Evolutionary conservation across 23 tunicate species (phyloP), one percentile per base, ranked within the genome.

Genomic region (Oikopleura vanhoeffeni): DNA sequence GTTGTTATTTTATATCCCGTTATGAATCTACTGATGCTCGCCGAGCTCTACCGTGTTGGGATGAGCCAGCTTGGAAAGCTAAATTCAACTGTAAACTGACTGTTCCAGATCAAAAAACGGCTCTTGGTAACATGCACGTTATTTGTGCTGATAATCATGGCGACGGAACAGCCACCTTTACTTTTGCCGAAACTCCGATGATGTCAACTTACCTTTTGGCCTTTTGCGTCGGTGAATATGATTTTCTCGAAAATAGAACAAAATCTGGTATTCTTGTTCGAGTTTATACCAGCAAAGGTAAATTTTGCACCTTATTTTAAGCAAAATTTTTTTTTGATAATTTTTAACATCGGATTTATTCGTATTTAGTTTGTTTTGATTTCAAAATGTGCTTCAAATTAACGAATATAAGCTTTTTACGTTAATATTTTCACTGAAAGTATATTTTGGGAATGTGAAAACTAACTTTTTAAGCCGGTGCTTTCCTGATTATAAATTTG

Each of bases 201-300:
- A 95, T 95, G 99, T 95, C 99, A 1, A 95, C 99, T 8, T 95
- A 95, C 86, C 79, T 95, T 39, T 91, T 95, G 1, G 99, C 99
- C 38, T 90, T 95, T 83, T 95, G 91, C 60, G 96, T 95, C 67
- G 99, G 99, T 84, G 97, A 95, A 77, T 95, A 86, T 57, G 99
- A 95, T 85, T 91, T 84, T 79, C 85, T 95, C 40, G 96, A 91
- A 85, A 83, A 58, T 40, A 39, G 41, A 4, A 75, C 90, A 28
- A 36, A 40, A 18, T 67, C 84, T 40, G 99, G 96, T 0, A 86
- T 95, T 0, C 86, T 88, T 39, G 90, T 95, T 0, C 85, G 99
- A 76, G 96, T 95, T 18, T 95, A 95, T 67, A 95, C 99, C 35
- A 89, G 89, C 1, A 83, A 85, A 40, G 99, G 99, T 40, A 89